These are phyloP conservation scores for Pyrochroa serraticornis DNA, from an alignment of 2,888 invertebrate genomes.

Conservation along the genomic window DNA sequence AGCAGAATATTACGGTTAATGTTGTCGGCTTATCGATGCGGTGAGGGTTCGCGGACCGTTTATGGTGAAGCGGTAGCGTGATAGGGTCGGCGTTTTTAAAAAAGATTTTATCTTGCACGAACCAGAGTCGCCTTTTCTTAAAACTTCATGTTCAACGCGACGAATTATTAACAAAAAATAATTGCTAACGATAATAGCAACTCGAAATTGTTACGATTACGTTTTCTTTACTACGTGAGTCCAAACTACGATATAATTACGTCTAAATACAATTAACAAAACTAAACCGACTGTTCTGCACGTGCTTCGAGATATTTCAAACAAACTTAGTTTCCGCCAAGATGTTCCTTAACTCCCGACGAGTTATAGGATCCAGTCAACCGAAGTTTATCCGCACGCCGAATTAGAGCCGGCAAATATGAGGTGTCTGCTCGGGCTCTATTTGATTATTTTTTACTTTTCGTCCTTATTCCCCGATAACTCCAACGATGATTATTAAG, in stretches of 20 bases:
- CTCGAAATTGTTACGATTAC: too few relatives aligned
- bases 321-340: background rate
- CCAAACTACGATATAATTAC: too few relatives aligned
- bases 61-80: background rate
- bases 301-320: slow-evolving; percentile 21
- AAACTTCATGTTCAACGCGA: background rate
- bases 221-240: too few relatives aligned
- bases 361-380: background rate
- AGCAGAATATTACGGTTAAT: slow-evolving; percentile 9
- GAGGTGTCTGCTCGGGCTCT: background rate
- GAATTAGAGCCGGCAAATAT: slow-evolving; percentile 3
- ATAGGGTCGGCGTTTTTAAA: background rate
- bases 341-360: background rate
- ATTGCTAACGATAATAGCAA: too few relatives aligned
- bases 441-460: slow-evolving; percentile 10
- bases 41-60: background rate
- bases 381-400: slow-evolving; percentile 4
- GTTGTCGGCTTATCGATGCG: slow-evolving; percentile 8
- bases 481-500: slow-evolving; percentile 23
- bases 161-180: too few relatives aligned
- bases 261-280: slow-evolving; percentile 27
- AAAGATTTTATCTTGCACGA: background rate
- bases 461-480: slow-evolving; percentile 9
- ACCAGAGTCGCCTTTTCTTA: background rate
- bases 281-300: slow-evolving; percentile 9